Evolutionary conservation across 2,888 invertebrate species (phyloP).

Genomic region (Molanna angustata): DNA sequence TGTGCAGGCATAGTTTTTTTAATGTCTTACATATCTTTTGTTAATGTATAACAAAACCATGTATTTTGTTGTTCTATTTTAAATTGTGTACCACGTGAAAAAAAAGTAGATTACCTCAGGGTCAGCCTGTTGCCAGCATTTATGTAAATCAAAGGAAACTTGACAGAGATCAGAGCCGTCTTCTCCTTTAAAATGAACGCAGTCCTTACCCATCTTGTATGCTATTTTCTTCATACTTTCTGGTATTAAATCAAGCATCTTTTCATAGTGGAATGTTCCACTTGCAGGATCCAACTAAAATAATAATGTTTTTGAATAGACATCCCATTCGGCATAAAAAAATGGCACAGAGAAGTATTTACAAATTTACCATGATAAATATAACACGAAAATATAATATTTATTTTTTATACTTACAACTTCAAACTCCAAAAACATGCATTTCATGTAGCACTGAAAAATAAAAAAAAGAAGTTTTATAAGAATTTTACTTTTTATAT

Average conservation of each 20-base stretch:
- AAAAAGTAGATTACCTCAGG: slow-evolving; percentile 33
- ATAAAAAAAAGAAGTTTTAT: not conserved
- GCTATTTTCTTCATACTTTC: slow-evolving; percentile 37
- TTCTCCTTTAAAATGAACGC: slow-evolving; percentile 37
- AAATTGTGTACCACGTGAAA: no score
- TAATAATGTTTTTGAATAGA: not conserved
- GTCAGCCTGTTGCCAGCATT: slow-evolving; percentile 37
- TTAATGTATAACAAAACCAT: not conserved
- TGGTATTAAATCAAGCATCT: slow-evolving; percentile 36
- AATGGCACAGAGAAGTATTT: not conserved
- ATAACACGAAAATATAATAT: no score
- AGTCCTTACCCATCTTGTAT: slow-evolving; percentile 37
- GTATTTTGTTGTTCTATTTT: not conserved
- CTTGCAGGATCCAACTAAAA: slow-evolving; percentile 35
- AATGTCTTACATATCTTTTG: not conserved
- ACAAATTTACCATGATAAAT: not conserved
- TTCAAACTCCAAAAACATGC: slow-evolving; percentile 37
- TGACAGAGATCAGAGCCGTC: slow-evolving; percentile 36
- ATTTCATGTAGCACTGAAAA: slow-evolving; percentile 38
- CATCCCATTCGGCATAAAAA: not conserved
- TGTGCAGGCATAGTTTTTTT: not conserved
- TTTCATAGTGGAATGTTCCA: slow-evolving; percentile 36
- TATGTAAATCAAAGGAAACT: slow-evolving; percentile 36
- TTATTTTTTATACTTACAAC: slow-evolving; percentile 36
- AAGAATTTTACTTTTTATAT: no score